Evolutionary conservation across 2,113 vertebrate genomes (phyloP).

Genomic region (Rhabdornis inornatus): DNA sequence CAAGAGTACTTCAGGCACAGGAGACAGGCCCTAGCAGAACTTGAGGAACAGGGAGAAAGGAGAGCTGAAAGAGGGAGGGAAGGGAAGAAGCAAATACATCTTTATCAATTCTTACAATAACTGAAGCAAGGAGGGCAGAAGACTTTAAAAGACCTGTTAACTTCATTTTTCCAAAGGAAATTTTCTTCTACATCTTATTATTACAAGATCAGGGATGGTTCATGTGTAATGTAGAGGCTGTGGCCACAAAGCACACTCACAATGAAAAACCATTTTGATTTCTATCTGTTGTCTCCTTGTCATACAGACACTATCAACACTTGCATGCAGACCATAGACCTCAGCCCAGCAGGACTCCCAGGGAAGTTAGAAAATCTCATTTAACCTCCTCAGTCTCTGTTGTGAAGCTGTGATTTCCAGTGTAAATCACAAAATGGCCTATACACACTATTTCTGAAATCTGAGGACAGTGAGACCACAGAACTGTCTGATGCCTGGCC

Average conservation of each 20-base stretch:
- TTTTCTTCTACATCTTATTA: background rate
- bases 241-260: background rate
- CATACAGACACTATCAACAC: slow-evolving; percentile 25
- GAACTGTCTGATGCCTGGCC: background rate
- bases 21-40: background rate
- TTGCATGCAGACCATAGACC: background rate
- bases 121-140: background rate
- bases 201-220: background rate
- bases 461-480: background rate
- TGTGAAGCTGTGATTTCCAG: slow-evolving; percentile 5
- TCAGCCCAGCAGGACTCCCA: background rate
- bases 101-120: background rate
- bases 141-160: background rate
- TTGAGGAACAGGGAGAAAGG: background rate
- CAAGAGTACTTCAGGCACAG: background rate
- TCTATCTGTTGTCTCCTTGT: background rate
- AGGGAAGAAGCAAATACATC: background rate
- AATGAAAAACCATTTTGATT: background rate
- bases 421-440: slow-evolving; percentile 1
- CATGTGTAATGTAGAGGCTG: background rate
- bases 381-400: background rate
- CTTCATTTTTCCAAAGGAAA: background rate
- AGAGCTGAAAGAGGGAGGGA: background rate
- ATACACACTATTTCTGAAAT: background rate
- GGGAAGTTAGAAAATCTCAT: slow-evolving; percentile 1